Evolutionary conservation across 2,888 invertebrate species (phyloP), one percentile per base, ranked within the genome.

Genomic region (Tetragonula carbonaria): DNA sequence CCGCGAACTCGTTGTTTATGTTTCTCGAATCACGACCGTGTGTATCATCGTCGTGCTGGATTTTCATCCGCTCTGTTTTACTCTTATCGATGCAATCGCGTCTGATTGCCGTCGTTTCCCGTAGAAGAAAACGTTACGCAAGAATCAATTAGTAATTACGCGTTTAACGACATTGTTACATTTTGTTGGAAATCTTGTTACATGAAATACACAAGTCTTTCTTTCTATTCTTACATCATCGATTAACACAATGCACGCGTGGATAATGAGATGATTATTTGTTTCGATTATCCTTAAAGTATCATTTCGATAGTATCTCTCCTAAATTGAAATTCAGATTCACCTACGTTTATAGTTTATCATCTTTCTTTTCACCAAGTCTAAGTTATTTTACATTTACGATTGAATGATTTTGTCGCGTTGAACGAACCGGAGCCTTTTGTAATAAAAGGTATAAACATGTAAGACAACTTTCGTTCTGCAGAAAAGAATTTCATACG

Each of bases 21-120:
- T 76, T 73, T 72, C 21, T 45, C 1, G 33, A 70, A 59, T 45
- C 53, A 62, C n/a, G 11, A n/a, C 38, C 23, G 23, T 74, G n/a
- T 57, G n/a, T 66, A 50, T 21, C 51, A 78, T 74, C 33, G 33
- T 18, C 8, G 70, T 53, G n/a, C 68, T 76, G 21, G 51, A 63
- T 45, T 63, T 21, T 76, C 72, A 45, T 68, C 68, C 51, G 53
- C 21, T 62, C 28, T 78, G 28, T 51, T 71, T 71, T 80, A n/a
- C 33, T 53, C 28, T 63, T 78, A 33, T 55, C 62, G 38, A 50
- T n/a, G n/a, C 63, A 78, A 55, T 74, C 2, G 70, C 50, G 55
- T 71, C 72, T 53, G 51, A 72, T 38, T 72, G 51, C 8, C 51
- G 62, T 62, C 23, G 45, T 72, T 75, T 8, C 23, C 33, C 28